A percentile compares a stretch with the other conserved stretches of the same genome.
These are phyloP conservation scores for Drosophila meridionalis DNA, from an alignment of 2,888 invertebrate species.

Conservation along the genomic window DNA sequence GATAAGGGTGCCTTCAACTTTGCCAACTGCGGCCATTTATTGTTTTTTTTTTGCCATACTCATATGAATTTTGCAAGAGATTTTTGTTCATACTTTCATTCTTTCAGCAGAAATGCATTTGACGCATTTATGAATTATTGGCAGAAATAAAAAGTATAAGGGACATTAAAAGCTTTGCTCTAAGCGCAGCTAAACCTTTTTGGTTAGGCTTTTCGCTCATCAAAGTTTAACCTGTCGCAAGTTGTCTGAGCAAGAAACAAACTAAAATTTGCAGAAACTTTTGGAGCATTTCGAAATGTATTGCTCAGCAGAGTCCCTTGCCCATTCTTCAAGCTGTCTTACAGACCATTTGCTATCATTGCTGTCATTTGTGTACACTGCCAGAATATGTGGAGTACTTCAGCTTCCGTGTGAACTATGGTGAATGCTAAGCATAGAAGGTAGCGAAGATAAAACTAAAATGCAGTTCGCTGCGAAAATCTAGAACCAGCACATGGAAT, in stretches of 20 bases:
- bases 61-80: conserved; percentile 43
- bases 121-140: conserved; percentile 76
- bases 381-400: background rate
- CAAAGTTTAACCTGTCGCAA: conserved; percentile 7
- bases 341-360: conserved; percentile 72
- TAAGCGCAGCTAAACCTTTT: conserved; percentile 46
- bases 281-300: conserved; percentile 21
- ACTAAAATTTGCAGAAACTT: conserved; percentile 24
- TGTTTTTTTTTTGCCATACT: conserved; percentile 55
- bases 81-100: conserved; percentile 41
- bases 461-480: background rate
- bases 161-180: conserved; percentile 49
- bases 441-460: background rate
- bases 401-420: background rate
- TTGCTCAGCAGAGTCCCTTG: conserved; percentile 4
- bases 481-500: background rate
- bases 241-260: conserved; percentile 7
- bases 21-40: conserved; percentile 61
- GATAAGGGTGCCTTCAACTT: conserved; percentile 67
- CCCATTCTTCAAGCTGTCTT: conserved; percentile 40
- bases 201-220: background rate
- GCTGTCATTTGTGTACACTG: conserved; percentile 56
- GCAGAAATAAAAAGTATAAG: conserved; percentile 19
- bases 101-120: conserved; percentile 46
- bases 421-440: background rate